Evolutionary conservation across 2,113 vertebrate genomes (phyloP), one percentile per base, ranked within the genome.

Genomic region (Labrus mixtus): DNA sequence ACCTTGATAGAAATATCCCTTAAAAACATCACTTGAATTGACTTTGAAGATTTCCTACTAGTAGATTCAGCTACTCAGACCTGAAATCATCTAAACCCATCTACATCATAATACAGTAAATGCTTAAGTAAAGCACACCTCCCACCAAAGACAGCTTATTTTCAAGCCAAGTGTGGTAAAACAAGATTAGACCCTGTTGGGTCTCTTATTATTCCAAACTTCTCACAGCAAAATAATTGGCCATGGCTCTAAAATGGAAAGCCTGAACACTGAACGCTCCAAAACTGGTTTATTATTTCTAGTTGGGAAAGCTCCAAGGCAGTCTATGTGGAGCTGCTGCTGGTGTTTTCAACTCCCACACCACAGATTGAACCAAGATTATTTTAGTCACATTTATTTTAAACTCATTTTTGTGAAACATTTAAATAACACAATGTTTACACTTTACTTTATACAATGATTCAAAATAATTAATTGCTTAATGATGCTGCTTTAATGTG

Each of bases 371-470:
- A 66, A n/a, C 36, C 16, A 23, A 1, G 4, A n/a, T 11, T 48
- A 45, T 51, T 50, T 16, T 43, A 48, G 55, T 33, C 55, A 61
- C 13, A 13, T 20, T 74, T 36, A 73, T 48, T 59, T 48, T 36
- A 25, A 37, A 8, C 12, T 61, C 19, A 17, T 8, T 10, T 20
- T n/a, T 19, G 48, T 10, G 46, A 15, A 58, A 60, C n/a, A 6
- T 10, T 29, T 10, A 12, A 70, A 0, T 41, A 20, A 17, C 29
- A 22, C 7, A 43, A 33, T 8, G 11, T 15, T 10, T 39, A 19
- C 8, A 36, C 6, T 33, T 60, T 29, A 0, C 46, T 54, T 57
- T 10, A 61, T 20, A 72, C 1, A 3, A 15, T 9, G 1, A 11
- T 33, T 68, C 10, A 63, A 23, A 20, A 12, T 7, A 23, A n/a